Evolutionary conservation across 2,888 invertebrate genomes (phyloP).

Genomic region (Heliconius charithonia): DNA sequence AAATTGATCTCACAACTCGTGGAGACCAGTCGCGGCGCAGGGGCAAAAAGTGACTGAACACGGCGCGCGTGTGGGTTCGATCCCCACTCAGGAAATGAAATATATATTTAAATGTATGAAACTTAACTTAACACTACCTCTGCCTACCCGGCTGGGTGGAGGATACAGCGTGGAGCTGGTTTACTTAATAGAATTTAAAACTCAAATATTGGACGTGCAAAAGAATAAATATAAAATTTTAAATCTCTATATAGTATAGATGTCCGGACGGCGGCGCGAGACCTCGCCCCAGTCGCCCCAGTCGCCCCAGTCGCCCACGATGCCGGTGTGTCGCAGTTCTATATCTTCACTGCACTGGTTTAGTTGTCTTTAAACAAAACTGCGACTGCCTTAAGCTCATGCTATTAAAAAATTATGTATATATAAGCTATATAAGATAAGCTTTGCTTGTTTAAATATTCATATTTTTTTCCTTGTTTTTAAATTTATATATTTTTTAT

Average conservation of each 20-base stretch:
- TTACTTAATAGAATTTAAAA: no score
- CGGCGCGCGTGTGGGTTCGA: no score
- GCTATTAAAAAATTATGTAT: background rate
- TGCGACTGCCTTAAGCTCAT: background rate
- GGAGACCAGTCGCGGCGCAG: no score
- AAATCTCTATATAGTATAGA: background rate
- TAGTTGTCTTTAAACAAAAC: background rate
- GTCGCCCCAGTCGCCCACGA: background rate
- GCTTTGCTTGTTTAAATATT: background rate
- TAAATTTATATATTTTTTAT: no score
- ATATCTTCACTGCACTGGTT: conserved; percentile 12
- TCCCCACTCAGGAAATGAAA: no score
- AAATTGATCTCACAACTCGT: no score
- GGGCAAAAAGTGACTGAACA: no score
- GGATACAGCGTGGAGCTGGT: conserved; percentile 3
- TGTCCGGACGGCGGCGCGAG: background rate
- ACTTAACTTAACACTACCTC: background rate
- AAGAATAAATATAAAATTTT: no score
- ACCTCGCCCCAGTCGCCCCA: conserved; percentile 33
- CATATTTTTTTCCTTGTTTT: background rate
- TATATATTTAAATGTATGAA: no score
- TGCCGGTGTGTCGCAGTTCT: conserved; percentile 1
- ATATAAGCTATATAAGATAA: background rate
- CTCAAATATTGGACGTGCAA: no score
- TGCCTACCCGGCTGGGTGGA: background rate